Base-by-base conservation (phyloP, 2,797 vertebrate species). In the Phyllotis vaccarum region DNA sequence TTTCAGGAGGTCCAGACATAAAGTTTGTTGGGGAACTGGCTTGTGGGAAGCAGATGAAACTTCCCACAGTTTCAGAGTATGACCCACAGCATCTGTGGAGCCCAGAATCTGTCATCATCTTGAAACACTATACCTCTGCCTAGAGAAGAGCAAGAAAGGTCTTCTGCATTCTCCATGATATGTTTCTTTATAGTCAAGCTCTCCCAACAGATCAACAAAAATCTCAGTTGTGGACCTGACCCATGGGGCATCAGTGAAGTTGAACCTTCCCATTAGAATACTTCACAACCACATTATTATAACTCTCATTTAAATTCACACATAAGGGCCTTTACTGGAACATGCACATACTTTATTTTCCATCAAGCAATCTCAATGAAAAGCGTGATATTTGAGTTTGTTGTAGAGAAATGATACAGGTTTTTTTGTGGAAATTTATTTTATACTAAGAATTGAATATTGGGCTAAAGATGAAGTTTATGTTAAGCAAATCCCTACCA, bases 211-310 rank as follows among this genome's bases (percentile, higher is more conserved):
- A 40, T 83, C 49, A 82, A 49, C 31, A 54, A 4, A 75, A 43
- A 46, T 29, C 3, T 3, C 70, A 31, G 5, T 34, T 89, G 11
- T 80, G 31, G 22, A 56, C 37, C 14, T 54, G 22, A 27, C 31
- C 56, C n/a, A 43, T 64, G 66, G 40, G 14, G 72, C 7, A 6
- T 12, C 62, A 85, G 58, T 40, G 54, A 29, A 9, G 37, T 43
- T 66, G 46, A 91, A 87, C 13, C 14, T 89, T 87, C 52, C 72
- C 43, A 31, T 72, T 43, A 79, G 58, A 49, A 34, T 62, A 70
- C n/a, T 83, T 93, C 91, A 81, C n/a, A 27, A 54, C 12, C 58
- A 91, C 93, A 95, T 91, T 85, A 79, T 43, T 34, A 1, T 66
- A 86, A 94, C 37, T 16, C 54, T 86, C n/a, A 70, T 1, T 85